Evolutionary conservation across 2,888 invertebrate species (phyloP).

Genomic region (Teleiodes luculella): DNA sequence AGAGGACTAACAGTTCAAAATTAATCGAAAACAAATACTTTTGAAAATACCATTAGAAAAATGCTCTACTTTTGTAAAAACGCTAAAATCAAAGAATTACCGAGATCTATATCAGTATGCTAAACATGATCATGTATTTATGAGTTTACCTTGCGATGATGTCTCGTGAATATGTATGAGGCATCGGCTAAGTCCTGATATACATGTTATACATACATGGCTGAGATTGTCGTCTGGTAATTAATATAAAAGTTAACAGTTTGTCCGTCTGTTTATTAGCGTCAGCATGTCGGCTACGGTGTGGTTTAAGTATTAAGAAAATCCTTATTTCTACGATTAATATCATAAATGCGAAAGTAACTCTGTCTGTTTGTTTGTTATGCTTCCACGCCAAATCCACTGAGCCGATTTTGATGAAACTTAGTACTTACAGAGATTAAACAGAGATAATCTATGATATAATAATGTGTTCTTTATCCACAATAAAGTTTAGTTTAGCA

Average conservation of each 20-base stretch:
- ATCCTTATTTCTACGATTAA: no score
- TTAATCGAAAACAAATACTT: neutral
- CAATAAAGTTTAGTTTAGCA: no score
- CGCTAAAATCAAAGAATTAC: neutral
- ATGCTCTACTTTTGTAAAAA: neutral
- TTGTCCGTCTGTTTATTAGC: slow-evolving; percentile 24
- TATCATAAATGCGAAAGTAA: no score
- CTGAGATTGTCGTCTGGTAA: slow-evolving; percentile 16
- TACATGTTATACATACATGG: slow-evolving; percentile 12
- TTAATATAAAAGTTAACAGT: slow-evolving; percentile 34
- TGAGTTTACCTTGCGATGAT: slow-evolving; percentile 3
- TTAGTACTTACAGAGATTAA: no score
- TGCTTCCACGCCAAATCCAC: no score
- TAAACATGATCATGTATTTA: slow-evolving; percentile 14
- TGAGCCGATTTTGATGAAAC: no score
- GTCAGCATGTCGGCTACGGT: slow-evolving; percentile 16
- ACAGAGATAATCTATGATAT: no score
- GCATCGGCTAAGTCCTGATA: slow-evolving; percentile 31
- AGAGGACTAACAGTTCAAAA: no score
- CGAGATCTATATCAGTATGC: neutral
- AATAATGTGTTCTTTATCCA: no score
- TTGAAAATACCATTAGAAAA: neutral
- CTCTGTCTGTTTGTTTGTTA: no score
- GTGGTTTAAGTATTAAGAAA: slow-evolving; percentile 20
- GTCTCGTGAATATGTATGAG: slow-evolving; percentile 15